Base-by-base conservation (phyloP, 2,888 invertebrate species). In the Dysmachus trigonus region DNA sequence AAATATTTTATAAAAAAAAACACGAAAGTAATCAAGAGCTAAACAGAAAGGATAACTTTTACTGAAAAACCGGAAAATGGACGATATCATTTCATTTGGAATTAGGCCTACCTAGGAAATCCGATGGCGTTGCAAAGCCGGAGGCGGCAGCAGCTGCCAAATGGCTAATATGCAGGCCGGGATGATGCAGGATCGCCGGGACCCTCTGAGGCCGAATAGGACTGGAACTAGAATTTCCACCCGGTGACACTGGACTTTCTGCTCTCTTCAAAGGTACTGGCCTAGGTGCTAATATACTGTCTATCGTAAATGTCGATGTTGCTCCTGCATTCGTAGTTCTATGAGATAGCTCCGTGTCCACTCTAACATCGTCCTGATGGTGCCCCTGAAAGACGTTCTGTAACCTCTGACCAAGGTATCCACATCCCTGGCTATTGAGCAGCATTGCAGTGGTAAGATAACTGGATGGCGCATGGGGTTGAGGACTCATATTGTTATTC, bases 231-330 rank as follows among this genome's bases (percentile, higher is more conserved):
- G 89, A 91, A 91, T 33, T 91, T 90, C 88, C 91, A 91, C 86
- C 90, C 31, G 91, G 92, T 10, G 92, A 92, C 41, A 81, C 35
- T 38, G 91, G 91, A 8, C 92, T 90, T 87, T 92, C 89, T 31
- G 90, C 89, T n/a, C 91, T 90, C 86, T 91, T 90, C 3, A 88
- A 87, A 31, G 87, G 82, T 53, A 74, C 73, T 30, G 86, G 86
- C 72, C 84, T 87, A 84, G 96, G 96, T 77, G 96, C 96, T 91
- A 97, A 93, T 89, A 97, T 96, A 92, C 96, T 97, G 92, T 97
- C 97, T 90, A 97, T 97, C 89, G 97, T 97, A 92, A 97, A 97
- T 87, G 96, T 93, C 5, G 95, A 95, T 30, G 94, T 93, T 7
- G 91, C 89, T 22, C 77, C 87, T 18, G 87, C 51, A 18, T 35